Percentiles rank a stretch among this genome's conserved stretches.
Evolutionary conservation across 2,888 invertebrate genomes (phyloP).

Genomic region (Stictocephala bisonia): DNA sequence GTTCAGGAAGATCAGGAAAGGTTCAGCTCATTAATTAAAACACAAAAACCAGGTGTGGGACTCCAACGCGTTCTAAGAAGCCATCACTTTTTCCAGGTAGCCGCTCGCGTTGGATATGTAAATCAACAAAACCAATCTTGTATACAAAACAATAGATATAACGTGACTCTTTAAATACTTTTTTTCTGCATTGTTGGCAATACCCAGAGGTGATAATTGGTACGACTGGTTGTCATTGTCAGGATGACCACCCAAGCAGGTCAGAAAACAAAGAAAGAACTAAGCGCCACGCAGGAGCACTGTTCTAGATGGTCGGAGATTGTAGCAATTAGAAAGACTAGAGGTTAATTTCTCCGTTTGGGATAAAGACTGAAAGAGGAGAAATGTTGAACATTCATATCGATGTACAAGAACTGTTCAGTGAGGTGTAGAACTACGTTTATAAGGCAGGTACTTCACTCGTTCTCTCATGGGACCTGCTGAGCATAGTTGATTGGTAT

Average conservation of each 20-base stretch:
- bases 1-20: too few relatives aligned
- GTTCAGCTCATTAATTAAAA: slow-evolving; percentile 8
- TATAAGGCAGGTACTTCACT: too few relatives aligned
- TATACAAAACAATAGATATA: slow-evolving; percentile 24
- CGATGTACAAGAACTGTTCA: too few relatives aligned
- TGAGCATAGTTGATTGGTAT: too few relatives aligned
- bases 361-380: too few relatives aligned
- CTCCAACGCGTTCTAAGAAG: neutral
- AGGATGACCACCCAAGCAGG: slow-evolving; percentile 43
- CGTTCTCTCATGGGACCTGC: too few relatives aligned
- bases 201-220: slow-evolving; percentile 45
- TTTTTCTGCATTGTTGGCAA: slow-evolving; percentile 41
- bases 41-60: neutral
- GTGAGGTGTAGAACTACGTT: too few relatives aligned
- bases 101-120: slow-evolving; percentile 14
- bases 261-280: slow-evolving; percentile 39
- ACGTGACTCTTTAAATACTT: slow-evolving; percentile 46
- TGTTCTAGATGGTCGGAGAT: slow-evolving; percentile 43
- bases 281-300: slow-evolving; percentile 1
- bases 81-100: slow-evolving; percentile 19
- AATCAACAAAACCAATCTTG: slow-evolving; percentile 28
- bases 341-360: slow-evolving; percentile 42
- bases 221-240: slow-evolving; percentile 46
- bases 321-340: slow-evolving; percentile 40
- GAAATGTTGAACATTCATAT: too few relatives aligned